Base-by-base conservation (phyloP, 2,888 invertebrate genomes). In the Drosophila sordidula region DNA sequence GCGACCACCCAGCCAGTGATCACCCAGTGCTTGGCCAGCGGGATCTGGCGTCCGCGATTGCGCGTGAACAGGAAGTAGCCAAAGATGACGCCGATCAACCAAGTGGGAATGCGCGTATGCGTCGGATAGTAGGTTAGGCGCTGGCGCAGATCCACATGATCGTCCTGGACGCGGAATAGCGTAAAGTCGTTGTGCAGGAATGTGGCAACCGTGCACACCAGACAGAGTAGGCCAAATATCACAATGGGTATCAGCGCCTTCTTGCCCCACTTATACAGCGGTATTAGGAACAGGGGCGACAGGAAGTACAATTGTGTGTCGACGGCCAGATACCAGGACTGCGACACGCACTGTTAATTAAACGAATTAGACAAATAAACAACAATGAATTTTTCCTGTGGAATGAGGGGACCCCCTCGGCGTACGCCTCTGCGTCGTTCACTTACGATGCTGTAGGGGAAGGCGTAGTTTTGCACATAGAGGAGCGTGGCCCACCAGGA, bases 261-360 rank as follows among this genome's bases (percentile, higher is more conserved):
- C 56, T 90, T 91, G 47, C 92, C 92, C 92, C 92, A 92, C 66
- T 91, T 92, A 82, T 92, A 92, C 25, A 94, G 75, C 0, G 93
- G 93, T 59, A 93, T 93, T 4, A 94, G 90, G 58, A 94, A 90
- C 2, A 94, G 71, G 1, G 94, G 94, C 1, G 94, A 93, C 12
- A 94, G 64, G 76, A 93, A 91, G 79, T 93, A 94, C 39, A 94
- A 83, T 80, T 94, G 94, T 76, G 93, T 94, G 75, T 94, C 94
- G 11, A 94, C 93, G 4, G 94, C 93, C 41, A 94, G 86, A 76
- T 94, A 94, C 94, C 94, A 94, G 0, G 93, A 92, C 75, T 94
- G 94, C 29, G 92, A 91, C 34, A 94, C 82, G 81, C 94, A 94
- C 93, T 92, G 47, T 12, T 47, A n/a, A 1, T 18, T 4, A 18